Percentiles rank a stretch among this genome's conserved stretches.
phyloP scores from a whole-genome alignment of 2,797 vertebrate species.

The Falco peregrinus region DNA sequence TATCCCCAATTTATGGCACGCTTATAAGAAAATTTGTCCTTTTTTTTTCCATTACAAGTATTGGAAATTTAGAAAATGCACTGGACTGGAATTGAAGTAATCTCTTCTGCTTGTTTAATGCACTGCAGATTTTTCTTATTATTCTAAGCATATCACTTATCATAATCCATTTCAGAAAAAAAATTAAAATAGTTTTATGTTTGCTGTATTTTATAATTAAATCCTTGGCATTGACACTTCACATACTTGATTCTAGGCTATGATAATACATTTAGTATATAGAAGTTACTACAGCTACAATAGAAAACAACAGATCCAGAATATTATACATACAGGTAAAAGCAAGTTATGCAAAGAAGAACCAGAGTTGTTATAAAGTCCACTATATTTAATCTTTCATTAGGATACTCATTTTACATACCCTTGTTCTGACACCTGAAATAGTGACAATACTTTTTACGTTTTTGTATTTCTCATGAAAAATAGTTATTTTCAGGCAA shows the following conservation, averaged over 20 bases:
- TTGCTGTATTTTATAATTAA: neutral
- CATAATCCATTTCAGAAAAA: neutral
- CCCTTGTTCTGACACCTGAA: neutral
- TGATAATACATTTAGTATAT: neutral
- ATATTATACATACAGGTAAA: neutral
- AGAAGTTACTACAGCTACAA: neutral
- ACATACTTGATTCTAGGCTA: conserved; percentile 2
- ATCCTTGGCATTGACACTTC: neutral
- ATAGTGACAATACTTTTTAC: neutral
- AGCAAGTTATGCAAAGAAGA: neutral
- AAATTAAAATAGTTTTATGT: neutral
- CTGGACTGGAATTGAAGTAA: neutral
- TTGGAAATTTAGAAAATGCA: conserved; percentile 56
- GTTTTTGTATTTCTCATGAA: neutral
- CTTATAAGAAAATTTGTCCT: conserved; percentile 42
- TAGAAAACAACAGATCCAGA: neutral
- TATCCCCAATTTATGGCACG: conserved; percentile 17
- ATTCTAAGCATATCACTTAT: neutral
- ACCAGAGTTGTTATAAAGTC: neutral
- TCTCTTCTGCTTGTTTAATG: conserved; percentile 28
- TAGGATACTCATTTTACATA: neutral
- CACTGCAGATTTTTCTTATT: conserved; percentile 28
- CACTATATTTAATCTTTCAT: neutral
- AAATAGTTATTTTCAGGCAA: neutral
- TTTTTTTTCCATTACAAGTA: neutral